Evolutionary conservation across 2,113 vertebrate genomes (phyloP), one percentile per base, ranked within the genome.

Genomic region (Pagrus major): DNA sequence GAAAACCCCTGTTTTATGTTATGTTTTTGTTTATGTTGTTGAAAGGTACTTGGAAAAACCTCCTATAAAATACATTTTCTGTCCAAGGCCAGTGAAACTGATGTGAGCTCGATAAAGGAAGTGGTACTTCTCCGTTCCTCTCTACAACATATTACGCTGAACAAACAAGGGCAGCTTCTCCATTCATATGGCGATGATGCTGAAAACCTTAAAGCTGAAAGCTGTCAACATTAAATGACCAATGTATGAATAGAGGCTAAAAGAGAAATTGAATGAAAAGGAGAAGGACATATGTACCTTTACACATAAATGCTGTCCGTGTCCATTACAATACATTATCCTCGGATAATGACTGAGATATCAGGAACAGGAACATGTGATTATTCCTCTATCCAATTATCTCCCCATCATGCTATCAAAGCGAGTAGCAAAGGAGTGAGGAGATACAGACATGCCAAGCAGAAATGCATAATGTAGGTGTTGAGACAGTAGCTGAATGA

Each of bases 401-500:
- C 27, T 41, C 23, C 20, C 15, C 23, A 23, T 64, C 11, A 52
- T 29, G n/a, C 8, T 23, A 0, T 27, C 1, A 27, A 27, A 55
- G 15, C 18, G n/a, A 55, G n/a, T 27, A 35, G 18, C 1, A 2
- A 80, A 46, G 21, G 23, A 37, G 47, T 1, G 23, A 27, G 67
- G 27, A 69, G 29, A 52, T 31, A 1, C 33, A 41, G 8, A 20
- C 31, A 33, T 49, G 29, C 16, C 2, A 9, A 73, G n/a, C 37
- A 31, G 39, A 65, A 3, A 60, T 39, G 15, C 14, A 71, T 71
- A 8, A 60, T 35, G n/a, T 9, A 23, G 6, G 9, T 59, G 35
- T 20, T 5, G 42, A 78, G 63, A 78, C 33, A 39, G 69, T 75
- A 64, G 46, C 11, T 41, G 33, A 81, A 59, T 58, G 63, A 65